These are phyloP conservation scores for Nanorana parkeri DNA, from an alignment of 2,113 vertebrate genomes.

Conservation along the genomic window DNA sequence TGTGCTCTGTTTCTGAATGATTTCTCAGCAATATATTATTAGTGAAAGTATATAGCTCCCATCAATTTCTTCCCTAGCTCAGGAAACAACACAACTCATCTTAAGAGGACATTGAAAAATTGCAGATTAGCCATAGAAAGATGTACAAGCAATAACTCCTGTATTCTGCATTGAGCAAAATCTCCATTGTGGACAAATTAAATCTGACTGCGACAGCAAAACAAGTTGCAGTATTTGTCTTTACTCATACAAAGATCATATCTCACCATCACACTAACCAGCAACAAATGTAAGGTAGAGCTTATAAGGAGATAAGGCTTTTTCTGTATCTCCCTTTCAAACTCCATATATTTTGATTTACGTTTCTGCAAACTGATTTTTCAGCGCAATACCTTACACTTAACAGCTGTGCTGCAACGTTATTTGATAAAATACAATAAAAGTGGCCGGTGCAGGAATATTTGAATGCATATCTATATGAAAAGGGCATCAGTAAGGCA, in stretches of 20 bases:
- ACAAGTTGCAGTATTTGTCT: conserved; percentile 8
- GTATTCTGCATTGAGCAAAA: not conserved
- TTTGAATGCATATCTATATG: too few relatives aligned
- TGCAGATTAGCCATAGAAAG: conserved; percentile 5
- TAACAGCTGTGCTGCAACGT: too few relatives aligned
- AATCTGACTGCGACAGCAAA: not conserved
- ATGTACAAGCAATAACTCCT: conserved; percentile 4
- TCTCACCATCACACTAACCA: conserved; percentile 15
- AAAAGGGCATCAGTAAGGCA: too few relatives aligned
- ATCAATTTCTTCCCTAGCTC: not conserved
- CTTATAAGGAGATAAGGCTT: not conserved
- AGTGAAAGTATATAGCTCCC: conserved; percentile 3
- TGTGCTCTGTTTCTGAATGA: too few relatives aligned
- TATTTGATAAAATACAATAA: too few relatives aligned
- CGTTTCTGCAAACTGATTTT: too few relatives aligned
- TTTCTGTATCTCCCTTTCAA: not conserved
- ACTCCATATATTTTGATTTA: too few relatives aligned
- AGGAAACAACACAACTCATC: conserved; percentile 6
- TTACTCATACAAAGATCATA: conserved; percentile 13
- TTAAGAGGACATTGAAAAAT: conserved; percentile 41
- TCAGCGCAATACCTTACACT: too few relatives aligned
- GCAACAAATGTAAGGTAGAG: not conserved
- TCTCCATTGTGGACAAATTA: conserved; percentile 34
- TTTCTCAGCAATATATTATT: too few relatives aligned
- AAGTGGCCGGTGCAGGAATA: too few relatives aligned